Evolutionary conservation across 1,140 invertebrate species (phyloP).

Genomic region (Bombus polaris): DNA sequence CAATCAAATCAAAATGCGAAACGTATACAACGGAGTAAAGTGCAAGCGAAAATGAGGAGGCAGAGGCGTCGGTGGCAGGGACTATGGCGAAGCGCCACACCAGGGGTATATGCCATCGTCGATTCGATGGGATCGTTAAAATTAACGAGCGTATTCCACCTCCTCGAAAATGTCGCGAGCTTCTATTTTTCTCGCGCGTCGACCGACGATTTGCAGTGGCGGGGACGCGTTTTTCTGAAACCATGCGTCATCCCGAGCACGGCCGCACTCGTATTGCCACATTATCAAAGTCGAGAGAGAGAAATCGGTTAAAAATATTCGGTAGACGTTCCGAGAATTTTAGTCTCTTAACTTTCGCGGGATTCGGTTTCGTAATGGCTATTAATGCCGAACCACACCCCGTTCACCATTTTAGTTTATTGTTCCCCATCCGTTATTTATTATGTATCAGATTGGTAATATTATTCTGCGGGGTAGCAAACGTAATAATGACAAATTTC

Average conservation of each 20-base stretch:
- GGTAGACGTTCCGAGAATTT: neutral
- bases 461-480: neutral
- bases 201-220: conserved; percentile 41
- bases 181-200: conserved; percentile 59
- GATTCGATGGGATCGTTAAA: conserved; percentile 67
- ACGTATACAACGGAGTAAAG: conserved; percentile 51
- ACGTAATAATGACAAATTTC: neutral
- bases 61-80: conserved; percentile 2
- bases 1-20: conserved; percentile 50
- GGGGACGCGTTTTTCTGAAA: conserved; percentile 37
- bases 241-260: conserved; percentile 5
- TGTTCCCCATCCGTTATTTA: neutral
- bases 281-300: neutral
- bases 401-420: neutral
- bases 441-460: neutral
- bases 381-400: neutral
- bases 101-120: conserved; percentile 22
- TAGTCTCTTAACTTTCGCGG: neutral
- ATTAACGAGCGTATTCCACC: conserved; percentile 61
- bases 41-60: conserved; percentile 59
- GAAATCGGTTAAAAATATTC: conserved; percentile 20
- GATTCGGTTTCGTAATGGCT: neutral
- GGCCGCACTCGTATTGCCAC: neutral
- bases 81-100: conserved; percentile 5
- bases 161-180: conserved; percentile 60